Evolutionary conservation across 2,888 invertebrate species (phyloP).

Genomic region (Ophioninae sp.): DNA sequence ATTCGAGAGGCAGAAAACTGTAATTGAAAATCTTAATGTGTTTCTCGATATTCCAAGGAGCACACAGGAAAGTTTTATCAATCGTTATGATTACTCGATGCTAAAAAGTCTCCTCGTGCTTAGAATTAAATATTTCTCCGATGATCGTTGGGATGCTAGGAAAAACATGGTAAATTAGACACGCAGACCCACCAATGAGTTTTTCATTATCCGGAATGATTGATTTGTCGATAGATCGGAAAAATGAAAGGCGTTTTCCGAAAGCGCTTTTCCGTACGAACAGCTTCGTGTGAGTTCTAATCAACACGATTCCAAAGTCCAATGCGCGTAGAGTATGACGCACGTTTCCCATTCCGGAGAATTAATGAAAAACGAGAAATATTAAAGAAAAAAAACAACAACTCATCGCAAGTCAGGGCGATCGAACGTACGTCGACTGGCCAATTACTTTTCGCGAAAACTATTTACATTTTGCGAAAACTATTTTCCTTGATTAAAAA

Average conservation of each 20-base stretch:
- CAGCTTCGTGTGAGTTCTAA: background rate
- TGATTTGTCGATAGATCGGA: background rate
- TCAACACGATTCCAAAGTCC: constrained; percentile 16
- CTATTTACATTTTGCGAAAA: too few relatives aligned
- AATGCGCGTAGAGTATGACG: constrained; percentile 8
- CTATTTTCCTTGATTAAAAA: too few relatives aligned
- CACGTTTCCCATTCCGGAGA: background rate
- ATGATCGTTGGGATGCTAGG: background rate
- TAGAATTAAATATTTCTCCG: background rate
- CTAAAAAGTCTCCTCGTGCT: background rate
- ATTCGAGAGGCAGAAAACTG: too few relatives aligned
- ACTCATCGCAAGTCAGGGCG: background rate
- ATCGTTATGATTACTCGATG: background rate
- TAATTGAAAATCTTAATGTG: too few relatives aligned
- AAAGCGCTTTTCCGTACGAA: background rate
- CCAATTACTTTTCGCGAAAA: background rate
- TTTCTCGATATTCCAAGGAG: background rate
- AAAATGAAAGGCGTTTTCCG: background rate
- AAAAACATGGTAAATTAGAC: background rate
- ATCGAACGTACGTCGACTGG: background rate
- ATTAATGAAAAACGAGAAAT: background rate
- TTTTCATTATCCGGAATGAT: too few relatives aligned
- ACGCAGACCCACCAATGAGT: too few relatives aligned
- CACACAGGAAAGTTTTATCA: background rate
- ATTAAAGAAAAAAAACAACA: constrained; percentile 5